Evolutionary conservation across 2,113 vertebrate genomes (phyloP), one percentile per base, ranked within the genome.

Genomic region (Spea multiplicata): DNA sequence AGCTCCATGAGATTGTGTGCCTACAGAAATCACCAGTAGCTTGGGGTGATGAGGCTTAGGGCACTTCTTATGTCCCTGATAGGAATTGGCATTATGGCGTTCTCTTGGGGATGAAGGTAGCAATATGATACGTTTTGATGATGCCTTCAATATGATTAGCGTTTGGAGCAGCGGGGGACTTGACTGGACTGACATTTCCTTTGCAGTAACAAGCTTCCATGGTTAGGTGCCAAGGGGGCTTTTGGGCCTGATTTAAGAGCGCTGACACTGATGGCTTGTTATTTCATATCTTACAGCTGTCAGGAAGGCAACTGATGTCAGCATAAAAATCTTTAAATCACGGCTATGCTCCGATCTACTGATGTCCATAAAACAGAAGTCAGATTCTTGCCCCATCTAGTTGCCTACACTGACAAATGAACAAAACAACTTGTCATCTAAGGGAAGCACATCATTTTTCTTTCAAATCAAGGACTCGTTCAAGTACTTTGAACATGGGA

Each of bases 261-360:
- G 86, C 91, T 95, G 92, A 94, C 92, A 92, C 85, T 84, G 92
- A 88, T 88, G 90, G 89, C 94, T 95, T 91, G 89, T 96, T 96
- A 95, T 93, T 94, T 93, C 75, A 80, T 92, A 81, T 95, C 93
- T 94, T 91, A 86, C 88, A 93, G 88, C 93, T 95, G 93, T 94
- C 94, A 95, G 81, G 76, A 76, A 93, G 83, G 88, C 88, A 89
- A 88, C 88, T 91, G 89, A 93, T 94, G 94, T 94, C 86, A 91
- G 89, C 88, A 88, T 88, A 91, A 92, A 93, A 93, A 93, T 78
- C 85, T 82, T 81, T 86, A 88, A 84, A 86, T 88, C 87, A 85
- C 72, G 79, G 73, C 76, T 86, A 84, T 87, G 84, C 83, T 71
- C 83, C 81, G 86, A 83, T 84, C 68, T 85, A 87, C 88, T 89